phyloP scores from a whole-genome alignment of 1,140 invertebrate genomes.

The Hylaeus anthracinus region DNA sequence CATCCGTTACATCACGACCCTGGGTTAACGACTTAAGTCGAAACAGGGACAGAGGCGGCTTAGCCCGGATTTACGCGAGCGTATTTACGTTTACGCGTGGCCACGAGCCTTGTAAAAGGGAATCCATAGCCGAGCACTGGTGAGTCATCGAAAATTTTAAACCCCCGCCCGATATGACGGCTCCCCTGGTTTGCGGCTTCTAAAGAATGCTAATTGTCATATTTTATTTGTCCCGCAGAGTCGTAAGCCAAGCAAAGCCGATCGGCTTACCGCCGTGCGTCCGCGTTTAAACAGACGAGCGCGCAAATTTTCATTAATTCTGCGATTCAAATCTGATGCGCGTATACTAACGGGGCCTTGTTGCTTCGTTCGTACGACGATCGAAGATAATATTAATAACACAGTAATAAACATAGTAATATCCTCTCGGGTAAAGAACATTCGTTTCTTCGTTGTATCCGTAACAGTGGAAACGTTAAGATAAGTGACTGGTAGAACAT shows the following conservation, averaged over 20 bases:
- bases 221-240: constrained; percentile 49
- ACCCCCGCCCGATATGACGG: neutral
- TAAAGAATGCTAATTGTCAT: constrained; percentile 44
- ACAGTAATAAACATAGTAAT: no score
- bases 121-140: neutral
- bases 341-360: no score
- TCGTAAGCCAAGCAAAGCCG: constrained; percentile 48
- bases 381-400: no score
- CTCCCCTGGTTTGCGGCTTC: neutral
- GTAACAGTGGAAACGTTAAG: no score
- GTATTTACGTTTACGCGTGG: constrained; percentile 7
- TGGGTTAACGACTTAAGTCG: constrained; percentile 22
- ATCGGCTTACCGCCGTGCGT: constrained; percentile 43
- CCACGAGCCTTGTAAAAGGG: neutral
- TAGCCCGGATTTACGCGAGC: constrained; percentile 9
- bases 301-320: constrained; percentile 51
- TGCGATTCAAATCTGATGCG: no score
- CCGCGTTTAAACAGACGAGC: constrained; percentile 25
- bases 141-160: constrained; percentile 49
- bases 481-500: no score
- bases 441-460: no score
- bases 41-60: neutral
- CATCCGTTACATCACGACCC: constrained; percentile 1
- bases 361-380: no score
- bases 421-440: no score